phyloP scores from a whole-genome alignment of 2,113 vertebrate species.

The Colinus virginianus region DNA sequence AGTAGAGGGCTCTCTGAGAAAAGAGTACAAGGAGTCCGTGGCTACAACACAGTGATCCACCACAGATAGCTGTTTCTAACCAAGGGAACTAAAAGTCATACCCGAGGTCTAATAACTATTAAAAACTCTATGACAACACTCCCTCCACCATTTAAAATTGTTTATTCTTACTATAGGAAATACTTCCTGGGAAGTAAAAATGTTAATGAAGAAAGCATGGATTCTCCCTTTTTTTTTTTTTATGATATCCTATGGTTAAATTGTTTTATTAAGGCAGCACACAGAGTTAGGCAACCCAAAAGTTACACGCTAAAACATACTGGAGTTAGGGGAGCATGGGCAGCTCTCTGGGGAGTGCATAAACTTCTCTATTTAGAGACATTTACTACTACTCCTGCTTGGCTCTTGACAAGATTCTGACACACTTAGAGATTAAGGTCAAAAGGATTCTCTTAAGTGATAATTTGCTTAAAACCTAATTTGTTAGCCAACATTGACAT shows the following conservation, averaged over 20 bases:
- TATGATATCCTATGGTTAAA: not conserved
- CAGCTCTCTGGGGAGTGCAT: not conserved
- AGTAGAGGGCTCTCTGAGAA: conserved; percentile 77
- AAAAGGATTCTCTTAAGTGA: not conserved
- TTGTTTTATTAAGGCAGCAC: not conserved
- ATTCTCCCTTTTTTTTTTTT: not conserved
- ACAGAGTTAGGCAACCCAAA: not conserved
- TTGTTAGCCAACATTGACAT: not conserved
- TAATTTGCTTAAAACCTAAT: not conserved
- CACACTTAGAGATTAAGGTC: not conserved
- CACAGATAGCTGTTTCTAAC: conserved; percentile 8
- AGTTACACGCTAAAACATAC: not conserved
- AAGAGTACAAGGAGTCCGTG: not conserved
- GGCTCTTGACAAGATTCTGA: not conserved
- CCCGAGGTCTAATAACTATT: not conserved
- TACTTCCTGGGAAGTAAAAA: conserved; percentile 7
- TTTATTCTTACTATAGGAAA: conserved; percentile 9
- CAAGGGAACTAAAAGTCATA: not conserved
- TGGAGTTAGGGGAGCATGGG: not conserved
- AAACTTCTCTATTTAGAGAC: not conserved
- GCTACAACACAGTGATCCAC: conserved; percentile 1
- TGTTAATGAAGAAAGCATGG: not conserved
- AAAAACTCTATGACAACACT: not conserved
- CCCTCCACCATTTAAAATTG: not conserved
- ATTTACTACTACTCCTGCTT: not conserved